Evolutionary conservation across 2,888 invertebrate genomes (phyloP).

Genomic region (Cartodere bifasciata): DNA sequence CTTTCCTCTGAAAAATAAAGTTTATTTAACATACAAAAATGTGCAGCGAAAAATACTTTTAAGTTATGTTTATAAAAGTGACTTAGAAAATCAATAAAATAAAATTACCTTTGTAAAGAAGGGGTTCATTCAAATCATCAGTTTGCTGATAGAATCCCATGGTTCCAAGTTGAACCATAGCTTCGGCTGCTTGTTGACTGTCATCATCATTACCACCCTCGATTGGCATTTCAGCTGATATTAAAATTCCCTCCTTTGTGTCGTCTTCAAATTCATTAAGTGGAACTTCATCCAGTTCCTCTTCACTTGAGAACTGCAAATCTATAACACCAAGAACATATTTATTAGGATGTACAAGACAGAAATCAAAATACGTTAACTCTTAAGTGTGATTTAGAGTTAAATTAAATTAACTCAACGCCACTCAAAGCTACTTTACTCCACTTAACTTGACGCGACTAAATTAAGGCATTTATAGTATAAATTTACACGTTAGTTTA

Average conservation of each 20-base stretch:
- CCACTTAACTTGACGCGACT: too few relatives aligned
- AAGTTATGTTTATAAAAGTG: not conserved
- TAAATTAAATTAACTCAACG: too few relatives aligned
- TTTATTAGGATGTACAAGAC: slow-evolving; percentile 3
- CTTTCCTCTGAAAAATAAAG: slow-evolving; percentile 45
- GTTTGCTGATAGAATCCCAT: slow-evolving; percentile 47
- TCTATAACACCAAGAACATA: slow-evolving; percentile 39
- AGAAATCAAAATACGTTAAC: too few relatives aligned
- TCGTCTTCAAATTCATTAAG: slow-evolving; percentile 40
- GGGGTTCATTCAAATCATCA: slow-evolving; percentile 24
- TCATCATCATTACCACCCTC: slow-evolving; percentile 29
- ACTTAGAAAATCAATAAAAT: too few relatives aligned
- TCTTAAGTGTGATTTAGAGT: too few relatives aligned
- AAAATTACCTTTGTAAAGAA: slow-evolving; percentile 29
- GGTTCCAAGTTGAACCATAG: slow-evolving; percentile 60
- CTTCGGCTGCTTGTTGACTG: slow-evolving; percentile 59
- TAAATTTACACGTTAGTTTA: too few relatives aligned
- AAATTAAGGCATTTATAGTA: too few relatives aligned
- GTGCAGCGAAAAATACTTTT: not conserved
- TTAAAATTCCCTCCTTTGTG: slow-evolving; percentile 31
- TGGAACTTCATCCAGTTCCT: slow-evolving; percentile 50
- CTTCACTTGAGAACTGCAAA: slow-evolving; percentile 59
- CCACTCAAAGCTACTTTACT: too few relatives aligned
- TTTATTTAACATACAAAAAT: slow-evolving; percentile 1
- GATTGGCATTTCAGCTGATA: slow-evolving; percentile 35